phyloP scores from a whole-genome alignment of 2,797 vertebrate genomes.

The Chrosomus eos region DNA sequence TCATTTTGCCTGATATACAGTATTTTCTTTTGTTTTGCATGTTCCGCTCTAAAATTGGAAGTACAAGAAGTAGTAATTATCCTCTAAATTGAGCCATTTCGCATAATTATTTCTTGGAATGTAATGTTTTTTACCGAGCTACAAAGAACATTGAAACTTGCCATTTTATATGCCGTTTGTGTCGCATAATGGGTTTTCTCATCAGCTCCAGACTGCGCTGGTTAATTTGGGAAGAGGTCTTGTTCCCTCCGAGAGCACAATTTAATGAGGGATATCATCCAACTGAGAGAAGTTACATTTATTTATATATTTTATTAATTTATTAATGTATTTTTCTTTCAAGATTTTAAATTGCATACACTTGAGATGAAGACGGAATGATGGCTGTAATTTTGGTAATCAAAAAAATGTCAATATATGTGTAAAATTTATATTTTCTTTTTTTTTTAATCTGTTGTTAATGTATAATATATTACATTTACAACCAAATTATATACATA shows the following conservation, averaged over 20 bases:
- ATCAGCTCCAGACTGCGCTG: conserved; percentile 31
- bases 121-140: conserved; percentile 39
- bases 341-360: neutral
- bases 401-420: neutral
- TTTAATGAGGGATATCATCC: conserved; percentile 37
- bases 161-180: conserved; percentile 34
- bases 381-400: neutral
- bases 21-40: conserved; percentile 20
- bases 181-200: conserved; percentile 38
- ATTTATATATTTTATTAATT: conserved; percentile 19
- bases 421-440: no score
- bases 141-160: conserved; percentile 45
- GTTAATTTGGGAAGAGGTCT: conserved; percentile 12
- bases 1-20: conserved; percentile 12
- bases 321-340: neutral
- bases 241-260: conserved; percentile 25
- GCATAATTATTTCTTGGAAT: conserved; percentile 47
- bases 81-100: conserved; percentile 48
- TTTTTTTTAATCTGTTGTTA: no score
- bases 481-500: no score
- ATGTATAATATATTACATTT: no score
- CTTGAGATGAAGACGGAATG: neutral
- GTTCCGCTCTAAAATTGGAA: conserved; percentile 43
- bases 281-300: neutral
- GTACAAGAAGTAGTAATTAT: conserved; percentile 46